phyloP scores from a whole-genome alignment of 2,888 invertebrate genomes.

The Seira musarum region DNA sequence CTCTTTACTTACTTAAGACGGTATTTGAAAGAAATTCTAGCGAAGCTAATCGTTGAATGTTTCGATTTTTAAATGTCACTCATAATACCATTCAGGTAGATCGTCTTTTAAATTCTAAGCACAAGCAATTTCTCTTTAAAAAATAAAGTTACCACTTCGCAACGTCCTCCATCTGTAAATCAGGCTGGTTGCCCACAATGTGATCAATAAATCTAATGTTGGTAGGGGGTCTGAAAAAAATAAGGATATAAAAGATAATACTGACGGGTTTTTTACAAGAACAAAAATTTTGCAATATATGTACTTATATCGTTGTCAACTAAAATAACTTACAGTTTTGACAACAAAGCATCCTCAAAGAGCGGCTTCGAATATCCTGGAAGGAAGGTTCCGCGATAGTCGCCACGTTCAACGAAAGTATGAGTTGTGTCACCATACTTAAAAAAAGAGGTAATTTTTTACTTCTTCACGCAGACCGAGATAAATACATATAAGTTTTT shows the following conservation, averaged over 20 bases:
- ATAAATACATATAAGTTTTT: conserved; percentile 12
- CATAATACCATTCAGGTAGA: too few relatives aligned
- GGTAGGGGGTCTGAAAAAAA: conserved; percentile 77
- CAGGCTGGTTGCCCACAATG: conserved; percentile 97
- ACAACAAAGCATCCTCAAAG: conserved; percentile 76
- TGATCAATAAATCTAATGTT: conserved; percentile 95
- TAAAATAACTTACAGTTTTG: conserved; percentile 72
- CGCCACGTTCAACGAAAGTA: conserved; percentile 90
- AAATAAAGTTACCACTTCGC: conserved; percentile 82
- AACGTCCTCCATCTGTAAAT: conserved; percentile 88
- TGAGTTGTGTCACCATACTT: conserved; percentile 98
- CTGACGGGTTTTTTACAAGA: conserved; percentile 5
- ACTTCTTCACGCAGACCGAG: conserved; percentile 19
- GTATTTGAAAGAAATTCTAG: too few relatives aligned
- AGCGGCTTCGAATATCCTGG: conserved; percentile 82
- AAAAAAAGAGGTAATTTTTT: conserved; percentile 7
- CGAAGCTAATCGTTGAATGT: too few relatives aligned
- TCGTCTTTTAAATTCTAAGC: too few relatives aligned
- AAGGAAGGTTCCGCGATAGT: conserved; percentile 88
- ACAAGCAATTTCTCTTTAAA: too few relatives aligned
- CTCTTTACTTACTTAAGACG: too few relatives aligned
- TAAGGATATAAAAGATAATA: not conserved
- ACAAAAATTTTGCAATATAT: not conserved
- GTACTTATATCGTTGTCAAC: not conserved
- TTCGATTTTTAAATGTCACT: too few relatives aligned